Evolutionary conservation across 2,113 vertebrate genomes (phyloP), one percentile per base, ranked within the genome.

Genomic region (Erpornis zantholeuca): DNA sequence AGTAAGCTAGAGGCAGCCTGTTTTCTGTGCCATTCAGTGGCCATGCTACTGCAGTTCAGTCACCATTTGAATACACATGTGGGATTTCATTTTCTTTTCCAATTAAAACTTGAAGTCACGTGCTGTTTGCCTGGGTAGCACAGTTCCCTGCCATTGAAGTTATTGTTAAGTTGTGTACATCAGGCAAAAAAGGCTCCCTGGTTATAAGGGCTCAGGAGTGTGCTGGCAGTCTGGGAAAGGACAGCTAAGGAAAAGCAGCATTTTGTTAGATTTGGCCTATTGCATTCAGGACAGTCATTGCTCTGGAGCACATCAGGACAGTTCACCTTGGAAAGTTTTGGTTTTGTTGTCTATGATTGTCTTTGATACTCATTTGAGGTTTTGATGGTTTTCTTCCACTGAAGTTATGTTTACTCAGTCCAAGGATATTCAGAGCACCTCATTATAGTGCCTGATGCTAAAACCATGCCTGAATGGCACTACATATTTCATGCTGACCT

Each of bases 321-420:
- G 84, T 53, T 96, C 89, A 95, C 69, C 93, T 91, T 80, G 38
- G 68, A 95, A 97, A 96, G 60, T 72, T 95, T 87, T 96, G 59
- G 49, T 76, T 92, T 91, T 86, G 59, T 88, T 92, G 42, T 96
- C 89, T 95, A 20, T 94, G 91, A 91, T 89, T 96, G 90, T 91
- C 76, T 97, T 96, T 96, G 96, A 94, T 97, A 88, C 54, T 82
- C 89, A 94, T 80, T 88, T 94, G 95, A 96, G 96, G 64, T 90
- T 97, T 96, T 94, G 82, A 82, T 95, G 84, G 64, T 96, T 97
- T 97, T 66, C 92, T 96, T 95, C 71, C 90, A 78, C 63, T 94
- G 50, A 88, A 91, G 81, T 78, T 91, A 28, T 70, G 75, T 95
- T 97, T 96, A 92, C 69, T 76, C 86, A 84, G 72, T 95, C 88